Evolutionary conservation across 2,113 vertebrate genomes (phyloP).

Genomic region (Centrocercus urophasianus): DNA sequence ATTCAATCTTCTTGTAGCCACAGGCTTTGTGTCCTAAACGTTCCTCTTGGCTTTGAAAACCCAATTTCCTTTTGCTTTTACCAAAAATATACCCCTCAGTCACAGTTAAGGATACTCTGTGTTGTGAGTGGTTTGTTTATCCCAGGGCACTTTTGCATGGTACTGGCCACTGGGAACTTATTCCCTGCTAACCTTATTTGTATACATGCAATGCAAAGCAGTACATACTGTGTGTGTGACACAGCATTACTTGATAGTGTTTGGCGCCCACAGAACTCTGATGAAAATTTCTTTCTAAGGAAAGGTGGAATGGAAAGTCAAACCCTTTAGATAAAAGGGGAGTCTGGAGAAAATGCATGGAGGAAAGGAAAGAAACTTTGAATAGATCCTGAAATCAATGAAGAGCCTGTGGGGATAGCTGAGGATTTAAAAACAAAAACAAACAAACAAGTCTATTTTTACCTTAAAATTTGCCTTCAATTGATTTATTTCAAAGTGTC

Average conservation of each 20-base stretch:
- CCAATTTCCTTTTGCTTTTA: background rate
- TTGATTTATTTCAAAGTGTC: conserved; percentile 9
- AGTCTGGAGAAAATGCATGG: conserved; percentile 14
- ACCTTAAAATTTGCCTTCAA: background rate
- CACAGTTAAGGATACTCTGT: background rate
- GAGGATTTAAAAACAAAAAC: background rate
- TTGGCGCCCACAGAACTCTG: background rate
- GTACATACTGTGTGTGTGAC: background rate
- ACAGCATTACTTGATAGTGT: background rate
- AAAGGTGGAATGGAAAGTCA: conserved; percentile 2
- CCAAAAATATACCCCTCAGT: background rate
- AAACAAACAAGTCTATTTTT: background rate
- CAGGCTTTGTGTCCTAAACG: background rate
- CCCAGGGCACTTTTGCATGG: background rate
- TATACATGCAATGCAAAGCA: background rate
- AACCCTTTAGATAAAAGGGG: background rate
- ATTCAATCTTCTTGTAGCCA: background rate
- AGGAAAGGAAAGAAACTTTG: background rate
- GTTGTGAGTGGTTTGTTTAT: background rate
- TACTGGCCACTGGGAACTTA: background rate
- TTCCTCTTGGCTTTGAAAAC: background rate
- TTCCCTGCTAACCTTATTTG: background rate
- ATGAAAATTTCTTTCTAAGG: conserved; percentile 14
- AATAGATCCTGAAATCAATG: background rate
- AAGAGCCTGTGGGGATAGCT: background rate